Base-by-base conservation (phyloP, 2,797 vertebrate species). In the Dendrocincla fuliginosa region DNA sequence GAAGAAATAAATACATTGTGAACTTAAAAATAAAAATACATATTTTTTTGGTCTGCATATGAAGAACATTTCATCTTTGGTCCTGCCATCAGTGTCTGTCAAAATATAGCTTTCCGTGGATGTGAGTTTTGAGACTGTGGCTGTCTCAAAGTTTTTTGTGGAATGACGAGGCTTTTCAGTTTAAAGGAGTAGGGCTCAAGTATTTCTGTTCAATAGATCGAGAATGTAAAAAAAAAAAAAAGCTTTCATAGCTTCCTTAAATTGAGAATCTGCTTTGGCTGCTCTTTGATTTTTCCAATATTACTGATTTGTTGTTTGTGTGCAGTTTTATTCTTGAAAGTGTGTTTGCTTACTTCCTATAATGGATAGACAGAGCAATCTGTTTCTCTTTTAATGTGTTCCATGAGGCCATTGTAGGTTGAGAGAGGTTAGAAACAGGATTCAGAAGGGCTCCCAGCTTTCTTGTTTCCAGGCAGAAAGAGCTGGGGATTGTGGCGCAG, bases 1-100 rank as follows among this genome's bases (percentile, higher is more conserved):
- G 82, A 50, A 95, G 47, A 90, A 95, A 78, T 74, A 95, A 93
- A 95, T 93, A 93, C 42, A 19, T 78, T 76, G 85, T 90, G 85
- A 94, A 89, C 91, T 93, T 95, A 84, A 94, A 95, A 96, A 92
- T 69, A 87, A 94, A 88, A 87, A 91, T 46, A 71, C 60, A 18
- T 91, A 57, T 83, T 96, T 95, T 96, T 73, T 96, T 96, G 82
- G 82, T 96, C 78, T 96, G 52, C 2, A 1, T 86, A 88, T 84
- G 94, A 89, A 83, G 87, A 86, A 91, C 39, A 56, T 65, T 67
- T 89, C 39, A 68, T 87, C 77, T 90, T 84, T 91, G 63, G 83
- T 84, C 33, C 83, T 96, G 63, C 86, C 83, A 57, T 84, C 80
- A 70, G 56, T 80, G 91, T 52, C 70, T 90, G 95, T 96, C 95